Base-by-base conservation (phyloP, 2,797 vertebrate species). In the Lacerta bilineata region DNA sequence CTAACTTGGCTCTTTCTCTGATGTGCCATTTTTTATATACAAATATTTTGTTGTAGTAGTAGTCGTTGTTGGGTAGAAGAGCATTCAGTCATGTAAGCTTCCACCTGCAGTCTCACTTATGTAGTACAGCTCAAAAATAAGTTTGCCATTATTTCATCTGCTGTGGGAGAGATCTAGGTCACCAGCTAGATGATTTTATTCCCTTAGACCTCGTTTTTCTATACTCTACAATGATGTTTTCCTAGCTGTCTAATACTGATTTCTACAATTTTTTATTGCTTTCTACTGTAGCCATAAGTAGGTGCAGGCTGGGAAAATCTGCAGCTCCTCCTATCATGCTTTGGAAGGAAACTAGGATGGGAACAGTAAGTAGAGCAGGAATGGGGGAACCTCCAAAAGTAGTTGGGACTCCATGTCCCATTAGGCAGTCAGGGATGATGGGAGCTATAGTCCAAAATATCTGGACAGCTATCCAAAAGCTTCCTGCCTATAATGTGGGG, bases 211-310 rank as follows among this genome's bases (percentile, higher is more conserved):
- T 43, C 2, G 4, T 84, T 79, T 71, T 71, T 50, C 27, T 46
- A 15, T 75, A 50, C 46, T 50, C 46, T 50, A 8, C 17, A 17
- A 23, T 59, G 39, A 50, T 59, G 75, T 36, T 72, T 80, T 29
- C 18, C 25, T 33, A 61, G 29, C 76, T 17, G 3, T 61, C 43
- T 36, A 23, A 2, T 50, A 36, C 68, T 66, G 27, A 27, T 80
- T 72, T 64, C 29, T 66, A 55, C 27, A 72, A 68, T 50, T 61
- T 84, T 80, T 23, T 72, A 25, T 74, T 80, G 23, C 36, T 89
- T 64, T 46, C 76, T 33, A 10, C 23, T 74, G 2, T 46, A 64
- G 39, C 68, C 50, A 46, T 64, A 27, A 20, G 7, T 27, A 85
- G 17, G 33, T 25, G 23, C 23, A 66, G 66, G 80, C 59, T 55